Evolutionary conservation across 2,113 vertebrate species (phyloP), one percentile per base, ranked within the genome.

Genomic region (Bubo bubo): DNA sequence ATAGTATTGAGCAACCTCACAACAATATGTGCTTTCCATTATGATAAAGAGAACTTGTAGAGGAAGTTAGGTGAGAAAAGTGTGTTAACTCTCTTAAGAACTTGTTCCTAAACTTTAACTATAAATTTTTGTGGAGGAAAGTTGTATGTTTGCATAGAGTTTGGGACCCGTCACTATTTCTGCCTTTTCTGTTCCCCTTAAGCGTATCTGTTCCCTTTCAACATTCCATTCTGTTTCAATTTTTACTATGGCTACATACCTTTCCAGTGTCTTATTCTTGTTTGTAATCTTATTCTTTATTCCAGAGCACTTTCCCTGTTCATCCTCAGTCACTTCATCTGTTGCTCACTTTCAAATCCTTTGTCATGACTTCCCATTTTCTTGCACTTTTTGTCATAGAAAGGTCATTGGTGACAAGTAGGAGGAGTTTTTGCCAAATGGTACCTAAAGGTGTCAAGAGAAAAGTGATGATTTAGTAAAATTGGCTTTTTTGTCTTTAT

Each of bases 81-180:
- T 39, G 6, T 59, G 12, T 58, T 86, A 58, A 47, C 26, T 41
- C 19, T 86, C 35, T 39, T 52, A 63, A 43, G 39, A 71, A 67
- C 23, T 68, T 58, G 10, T 49, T 88, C 30, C 17, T 84, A 63
- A 84, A 67, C 26, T 60, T 93, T 34, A 72, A 23, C 37, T 45
- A 4, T 14, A n/a, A 22, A 12, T 75, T 94, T 62, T 67, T 21
- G 5, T 87, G 52, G 39, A 81, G 39, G n/a, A 53, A 60, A 85
- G 20, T 49, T 76, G 50, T 35, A 66, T 41, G n/a, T 94, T 86
- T 86, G 58, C 60, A 16, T 53, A 90, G 34, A 76, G 43, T 84
- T 95, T 95, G 96, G 97, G 95, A 97, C 96, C 96, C 89, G 91
- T 97, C 95, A 95, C 92, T 91, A 30, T 72, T 91, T 94, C 64